Conservation (phyloP, 1,140 invertebrate species). For the Temnothorax curvispinosus region DNA sequence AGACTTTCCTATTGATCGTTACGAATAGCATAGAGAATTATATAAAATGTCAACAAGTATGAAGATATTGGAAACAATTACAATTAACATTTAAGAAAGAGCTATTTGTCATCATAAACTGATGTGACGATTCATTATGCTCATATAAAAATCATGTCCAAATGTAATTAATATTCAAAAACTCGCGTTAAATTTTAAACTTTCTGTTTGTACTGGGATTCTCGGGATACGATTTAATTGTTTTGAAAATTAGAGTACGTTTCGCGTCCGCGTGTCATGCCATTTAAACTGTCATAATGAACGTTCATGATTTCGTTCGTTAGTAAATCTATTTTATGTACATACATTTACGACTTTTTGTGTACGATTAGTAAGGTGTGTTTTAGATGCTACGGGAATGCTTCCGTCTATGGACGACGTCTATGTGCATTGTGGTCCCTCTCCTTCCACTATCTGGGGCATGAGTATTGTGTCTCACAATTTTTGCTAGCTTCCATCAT, state of each 20-base stretch:
- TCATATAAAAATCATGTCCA: slow-evolving; percentile 2
- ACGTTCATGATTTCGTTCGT: slow-evolving; percentile 70
- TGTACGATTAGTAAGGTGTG: slow-evolving; percentile 82
- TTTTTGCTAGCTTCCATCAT: slow-evolving; percentile 77
- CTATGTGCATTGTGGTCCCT: slow-evolving; percentile 82
- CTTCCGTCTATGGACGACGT: slow-evolving; percentile 83
- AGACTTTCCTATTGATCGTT: slow-evolving; percentile 52
- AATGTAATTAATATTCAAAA: neutral
- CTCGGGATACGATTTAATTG: neutral
- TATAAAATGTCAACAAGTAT: neutral
- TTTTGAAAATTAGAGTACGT: slow-evolving; percentile 2
- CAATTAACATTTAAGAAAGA: neutral
- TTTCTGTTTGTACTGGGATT: neutral
- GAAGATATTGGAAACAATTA: slow-evolving; percentile 2
- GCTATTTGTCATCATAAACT: neutral
- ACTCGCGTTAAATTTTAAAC: neutral
- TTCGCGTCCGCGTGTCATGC: slow-evolving; percentile 32
- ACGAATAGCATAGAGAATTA: slow-evolving; percentile 57
- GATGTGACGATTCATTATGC: neutral
- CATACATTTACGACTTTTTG: slow-evolving; percentile 76
- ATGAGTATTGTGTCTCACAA: slow-evolving; percentile 80
- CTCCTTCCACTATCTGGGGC: slow-evolving; percentile 80
- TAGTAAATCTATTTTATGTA: slow-evolving; percentile 75
- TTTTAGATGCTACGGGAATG: slow-evolving; percentile 83
- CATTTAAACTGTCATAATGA: slow-evolving; percentile 48